Evolutionary conservation across 2,888 invertebrate genomes (phyloP).

Genomic region (Mylabris sibirica): DNA sequence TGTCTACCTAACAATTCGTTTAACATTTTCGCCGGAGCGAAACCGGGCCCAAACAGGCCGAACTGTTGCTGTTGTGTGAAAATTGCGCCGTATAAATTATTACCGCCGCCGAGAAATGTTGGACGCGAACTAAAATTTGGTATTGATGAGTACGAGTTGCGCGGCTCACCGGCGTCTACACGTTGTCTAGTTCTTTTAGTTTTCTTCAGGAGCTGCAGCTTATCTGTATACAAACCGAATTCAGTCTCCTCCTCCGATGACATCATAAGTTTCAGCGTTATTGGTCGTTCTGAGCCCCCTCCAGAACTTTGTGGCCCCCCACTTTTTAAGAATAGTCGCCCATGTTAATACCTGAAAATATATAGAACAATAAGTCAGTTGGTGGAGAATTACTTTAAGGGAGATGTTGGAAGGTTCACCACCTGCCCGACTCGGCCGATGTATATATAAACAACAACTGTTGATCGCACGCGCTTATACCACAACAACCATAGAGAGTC

Average conservation of each 20-base stretch:
- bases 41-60: constrained; percentile 84
- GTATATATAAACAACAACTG: constrained; percentile 23
- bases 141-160: constrained; percentile 88
- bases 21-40: constrained; percentile 89
- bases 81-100: constrained; percentile 81
- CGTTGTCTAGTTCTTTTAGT: constrained; percentile 94
- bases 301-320: constrained; percentile 64
- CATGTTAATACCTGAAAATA: constrained; percentile 61
- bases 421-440: constrained; percentile 19
- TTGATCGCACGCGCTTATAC: constrained; percentile 20
- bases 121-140: constrained; percentile 79
- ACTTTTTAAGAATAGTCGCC: constrained; percentile 64
- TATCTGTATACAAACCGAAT: constrained; percentile 93
- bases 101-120: constrained; percentile 80
- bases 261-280: constrained; percentile 91
- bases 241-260: constrained; percentile 96
- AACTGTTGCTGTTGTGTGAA: constrained; percentile 82
- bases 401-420: constrained; percentile 21
- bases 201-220: constrained; percentile 89
- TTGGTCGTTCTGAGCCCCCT: constrained; percentile 76
- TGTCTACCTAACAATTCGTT: constrained; percentile 88
- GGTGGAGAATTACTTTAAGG: constrained; percentile 15
- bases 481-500: not conserved
- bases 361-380: constrained; percentile 36
- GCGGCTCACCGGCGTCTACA: constrained; percentile 95